Conservation (phyloP, 1,140 invertebrate genomes). For the Arctopsyche grandis region DNA sequence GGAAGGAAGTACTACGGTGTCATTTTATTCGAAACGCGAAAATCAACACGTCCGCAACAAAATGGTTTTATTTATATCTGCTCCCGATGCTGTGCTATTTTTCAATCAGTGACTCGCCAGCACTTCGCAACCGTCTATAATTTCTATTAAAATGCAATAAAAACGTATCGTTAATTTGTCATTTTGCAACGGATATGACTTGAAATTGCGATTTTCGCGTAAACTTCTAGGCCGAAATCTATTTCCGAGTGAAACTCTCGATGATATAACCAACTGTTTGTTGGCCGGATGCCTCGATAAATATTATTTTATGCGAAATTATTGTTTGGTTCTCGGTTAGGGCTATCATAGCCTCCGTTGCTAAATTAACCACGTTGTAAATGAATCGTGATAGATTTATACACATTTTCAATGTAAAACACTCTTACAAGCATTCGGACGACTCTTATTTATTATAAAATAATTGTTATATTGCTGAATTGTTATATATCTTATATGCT, state of each 20-base stretch:
- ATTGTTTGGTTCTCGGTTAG: not conserved
- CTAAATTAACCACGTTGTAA: too few relatives aligned
- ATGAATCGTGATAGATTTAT: too few relatives aligned
- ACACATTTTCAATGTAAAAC: too few relatives aligned
- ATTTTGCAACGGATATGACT: not conserved
- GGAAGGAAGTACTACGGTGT: too few relatives aligned
- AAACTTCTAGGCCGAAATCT: not conserved
- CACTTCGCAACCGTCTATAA: not conserved
- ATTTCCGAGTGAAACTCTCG: not conserved
- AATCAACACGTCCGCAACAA: slow-evolving; percentile 3
- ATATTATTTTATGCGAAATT: slow-evolving; percentile 25
- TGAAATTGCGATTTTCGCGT: not conserved
- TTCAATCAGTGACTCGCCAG: not conserved
- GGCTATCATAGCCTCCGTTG: not conserved
- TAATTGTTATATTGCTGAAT: too few relatives aligned
- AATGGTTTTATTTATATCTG: slow-evolving; percentile 19
- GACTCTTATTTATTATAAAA: too few relatives aligned
- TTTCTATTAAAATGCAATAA: slow-evolving; percentile 9
- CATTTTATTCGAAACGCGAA: not conserved
- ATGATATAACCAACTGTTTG: slow-evolving; percentile 28
- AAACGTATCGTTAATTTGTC: not conserved
- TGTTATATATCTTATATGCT: too few relatives aligned
- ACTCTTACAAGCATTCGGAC: too few relatives aligned
- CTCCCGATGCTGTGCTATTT: slow-evolving; percentile 17
- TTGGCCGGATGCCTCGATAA: slow-evolving; percentile 24